Evolutionary conservation across 2,888 invertebrate genomes (phyloP).

Genomic region (Drosophila peninsularis): DNA sequence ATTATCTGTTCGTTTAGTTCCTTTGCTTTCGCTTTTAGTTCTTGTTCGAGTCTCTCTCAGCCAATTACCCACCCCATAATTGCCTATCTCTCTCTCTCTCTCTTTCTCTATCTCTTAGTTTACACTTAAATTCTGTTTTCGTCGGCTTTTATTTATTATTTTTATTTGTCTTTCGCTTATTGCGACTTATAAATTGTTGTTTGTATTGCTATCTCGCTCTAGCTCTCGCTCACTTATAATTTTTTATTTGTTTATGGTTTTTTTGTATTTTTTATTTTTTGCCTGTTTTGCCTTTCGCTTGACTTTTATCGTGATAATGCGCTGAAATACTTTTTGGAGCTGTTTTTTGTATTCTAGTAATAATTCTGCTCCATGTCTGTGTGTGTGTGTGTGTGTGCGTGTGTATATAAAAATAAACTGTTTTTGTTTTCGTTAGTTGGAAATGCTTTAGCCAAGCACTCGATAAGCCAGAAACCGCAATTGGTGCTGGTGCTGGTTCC

Average conservation of each 20-base stretch:
- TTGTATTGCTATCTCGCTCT: slow-evolving; percentile 34
- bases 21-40: neutral
- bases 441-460: slow-evolving; percentile 21
- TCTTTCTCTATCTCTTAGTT: neutral
- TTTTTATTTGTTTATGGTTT: slow-evolving; percentile 48
- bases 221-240: slow-evolving; percentile 2
- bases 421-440: slow-evolving; percentile 22
- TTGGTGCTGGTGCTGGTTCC: slow-evolving; percentile 28
- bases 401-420: slow-evolving; percentile 40
- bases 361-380: slow-evolving; percentile 2
- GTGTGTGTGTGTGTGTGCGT: neutral
- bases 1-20: no score
- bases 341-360: slow-evolving; percentile 17
- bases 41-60: neutral
- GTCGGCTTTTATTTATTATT: slow-evolving; percentile 40
- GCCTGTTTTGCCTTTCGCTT: slow-evolving; percentile 14
- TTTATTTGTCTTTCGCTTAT: slow-evolving; percentile 68
- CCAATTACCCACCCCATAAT: slow-evolving; percentile 5
- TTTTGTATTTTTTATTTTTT: slow-evolving; percentile 22
- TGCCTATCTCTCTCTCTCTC: neutral
- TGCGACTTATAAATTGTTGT: slow-evolving; percentile 73
- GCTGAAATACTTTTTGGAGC: slow-evolving; percentile 45
- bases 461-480: slow-evolving; percentile 47
- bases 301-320: slow-evolving; percentile 32
- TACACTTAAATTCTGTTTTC: slow-evolving; percentile 12